These are phyloP conservation scores for Oligia fasciuncula DNA, from an alignment of 2,888 invertebrate species.

Conservation along the genomic window DNA sequence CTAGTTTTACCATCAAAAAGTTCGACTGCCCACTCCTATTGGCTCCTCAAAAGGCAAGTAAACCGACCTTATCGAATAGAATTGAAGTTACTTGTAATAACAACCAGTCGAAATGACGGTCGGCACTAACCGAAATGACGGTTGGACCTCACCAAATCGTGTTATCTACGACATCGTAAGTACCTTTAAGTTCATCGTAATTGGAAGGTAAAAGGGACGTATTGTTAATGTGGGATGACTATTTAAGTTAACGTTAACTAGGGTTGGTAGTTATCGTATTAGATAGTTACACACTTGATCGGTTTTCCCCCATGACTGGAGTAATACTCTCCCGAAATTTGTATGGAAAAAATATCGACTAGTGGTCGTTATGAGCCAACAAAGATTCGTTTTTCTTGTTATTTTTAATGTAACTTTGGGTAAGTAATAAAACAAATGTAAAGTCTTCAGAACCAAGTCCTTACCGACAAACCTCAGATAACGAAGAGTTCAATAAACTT, in stretches of 20 bases:
- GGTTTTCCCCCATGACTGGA: neutral
- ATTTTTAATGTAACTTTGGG: too few relatives aligned
- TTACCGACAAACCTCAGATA: too few relatives aligned
- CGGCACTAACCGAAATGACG: neutral
- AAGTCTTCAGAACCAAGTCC: too few relatives aligned
- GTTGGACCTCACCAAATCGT: constrained; percentile 10
- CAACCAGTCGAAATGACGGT: constrained; percentile 24
- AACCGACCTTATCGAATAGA: constrained; percentile 29
- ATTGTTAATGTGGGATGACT: constrained; percentile 27
- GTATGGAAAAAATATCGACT: too few relatives aligned
- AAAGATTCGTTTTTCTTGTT: too few relatives aligned
- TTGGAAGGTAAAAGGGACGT: constrained; percentile 3
- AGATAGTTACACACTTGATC: neutral
- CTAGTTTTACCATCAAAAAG: neutral
- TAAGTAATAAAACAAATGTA: too few relatives aligned
- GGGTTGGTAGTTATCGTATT: constrained; percentile 22
- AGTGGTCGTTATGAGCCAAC: too few relatives aligned
- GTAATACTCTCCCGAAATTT: too few relatives aligned
- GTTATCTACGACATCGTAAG: neutral
- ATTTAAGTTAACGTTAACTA: constrained; percentile 23
- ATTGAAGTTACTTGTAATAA: constrained; percentile 32
- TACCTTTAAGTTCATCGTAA: constrained; percentile 12
- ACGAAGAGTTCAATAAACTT: too few relatives aligned
- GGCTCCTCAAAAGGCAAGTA: constrained; percentile 1
- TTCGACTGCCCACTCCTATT: neutral